Conservation (phyloP, 2,797 vertebrate species). For the Sebastes taczanowskii region DNA sequence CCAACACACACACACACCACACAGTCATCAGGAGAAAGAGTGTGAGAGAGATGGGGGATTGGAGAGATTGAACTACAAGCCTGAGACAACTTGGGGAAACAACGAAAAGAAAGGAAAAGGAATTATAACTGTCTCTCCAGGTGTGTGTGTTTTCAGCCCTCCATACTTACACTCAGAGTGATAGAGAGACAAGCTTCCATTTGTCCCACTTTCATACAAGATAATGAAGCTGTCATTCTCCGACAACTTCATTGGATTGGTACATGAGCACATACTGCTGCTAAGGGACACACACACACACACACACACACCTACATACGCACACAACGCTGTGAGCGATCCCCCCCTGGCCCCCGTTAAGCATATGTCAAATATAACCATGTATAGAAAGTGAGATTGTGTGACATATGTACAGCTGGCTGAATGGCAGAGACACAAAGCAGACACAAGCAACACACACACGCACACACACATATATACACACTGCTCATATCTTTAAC, state of each 20-base stretch:
- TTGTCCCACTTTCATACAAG: constrained; percentile 98
- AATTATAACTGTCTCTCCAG: neutral
- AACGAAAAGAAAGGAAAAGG: neutral
- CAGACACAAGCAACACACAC: neutral
- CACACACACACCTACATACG: constrained; percentile 18
- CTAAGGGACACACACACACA: constrained; percentile 46
- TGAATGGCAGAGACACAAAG: constrained; percentile 70
- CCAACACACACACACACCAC: constrained; percentile 74
- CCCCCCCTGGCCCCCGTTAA: constrained; percentile 71
- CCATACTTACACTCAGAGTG: constrained; percentile 51
- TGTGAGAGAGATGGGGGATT: constrained; percentile 70
- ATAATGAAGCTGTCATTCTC: constrained; percentile 99
- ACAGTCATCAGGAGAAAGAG: constrained; percentile 43
- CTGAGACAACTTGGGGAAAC: constrained; percentile 30
- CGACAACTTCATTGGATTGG: constrained; percentile 96
- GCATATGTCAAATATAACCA: constrained; percentile 85
- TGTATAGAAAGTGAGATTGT: constrained; percentile 74
- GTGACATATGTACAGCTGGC: constrained; percentile 72
- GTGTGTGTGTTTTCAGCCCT: constrained; percentile 17
- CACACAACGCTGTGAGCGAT: constrained; percentile 53
- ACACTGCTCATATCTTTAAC: constrained; percentile 70
- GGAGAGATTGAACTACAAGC: constrained; percentile 49
- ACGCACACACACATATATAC: neutral
- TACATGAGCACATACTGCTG: constrained; percentile 85
- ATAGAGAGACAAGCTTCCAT: constrained; percentile 93